phyloP scores from a whole-genome alignment of 2,797 vertebrate species.

The Podarcis lilfordi region DNA sequence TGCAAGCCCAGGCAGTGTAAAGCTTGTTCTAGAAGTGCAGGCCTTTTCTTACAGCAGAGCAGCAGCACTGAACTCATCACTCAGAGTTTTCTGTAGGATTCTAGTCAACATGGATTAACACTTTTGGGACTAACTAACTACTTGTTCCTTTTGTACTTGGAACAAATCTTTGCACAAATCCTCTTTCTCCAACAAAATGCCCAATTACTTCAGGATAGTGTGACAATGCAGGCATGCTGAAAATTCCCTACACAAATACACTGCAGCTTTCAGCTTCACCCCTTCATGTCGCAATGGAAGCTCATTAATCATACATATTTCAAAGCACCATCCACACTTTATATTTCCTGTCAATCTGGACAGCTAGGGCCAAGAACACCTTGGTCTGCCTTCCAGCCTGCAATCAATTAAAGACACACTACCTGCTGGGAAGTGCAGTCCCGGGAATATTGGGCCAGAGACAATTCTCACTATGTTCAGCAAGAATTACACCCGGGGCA shows the following conservation, averaged over 20 bases:
- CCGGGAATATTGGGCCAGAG: neutral
- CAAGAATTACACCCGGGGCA: too few relatives aligned
- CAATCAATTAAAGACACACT: slow-evolving; percentile 33
- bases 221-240: slow-evolving; percentile 12
- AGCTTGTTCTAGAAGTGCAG: neutral
- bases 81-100: neutral
- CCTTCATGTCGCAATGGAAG: slow-evolving; percentile 57
- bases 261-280: slow-evolving; percentile 46
- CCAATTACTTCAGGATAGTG: slow-evolving; percentile 29
- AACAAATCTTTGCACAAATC: neutral
- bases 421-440: slow-evolving; percentile 1
- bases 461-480: neutral
- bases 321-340: slow-evolving; percentile 41
- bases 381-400: slow-evolving; percentile 42
- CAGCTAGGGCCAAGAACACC: slow-evolving; percentile 20
- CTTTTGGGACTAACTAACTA: neutral
- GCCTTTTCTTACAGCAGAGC: neutral
- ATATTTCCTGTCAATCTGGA: slow-evolving; percentile 25
- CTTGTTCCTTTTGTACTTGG: neutral
- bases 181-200: slow-evolving; percentile 48
- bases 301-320: slow-evolving; percentile 42
- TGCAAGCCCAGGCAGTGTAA: neutral
- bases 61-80: neutral
- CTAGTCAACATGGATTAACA: neutral
- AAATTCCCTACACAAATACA: slow-evolving; percentile 45